These are phyloP conservation scores for Drosophila pandora DNA, from an alignment of 1,140 invertebrate genomes.

Conservation along the genomic window DNA sequence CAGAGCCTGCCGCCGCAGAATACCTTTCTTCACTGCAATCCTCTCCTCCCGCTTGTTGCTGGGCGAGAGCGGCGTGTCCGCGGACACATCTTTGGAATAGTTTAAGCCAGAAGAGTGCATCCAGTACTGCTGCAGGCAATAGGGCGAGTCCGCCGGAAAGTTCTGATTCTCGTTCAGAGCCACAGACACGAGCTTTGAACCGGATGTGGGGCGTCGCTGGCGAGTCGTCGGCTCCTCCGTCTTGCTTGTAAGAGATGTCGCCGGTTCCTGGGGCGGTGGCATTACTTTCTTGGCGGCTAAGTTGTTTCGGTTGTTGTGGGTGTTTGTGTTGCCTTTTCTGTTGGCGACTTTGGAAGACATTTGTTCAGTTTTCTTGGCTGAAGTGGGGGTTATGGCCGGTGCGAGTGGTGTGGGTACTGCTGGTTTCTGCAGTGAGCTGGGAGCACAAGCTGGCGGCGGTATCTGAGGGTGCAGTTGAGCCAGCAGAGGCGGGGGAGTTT, in stretches of 20 bases:
- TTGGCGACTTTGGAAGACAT: conserved; percentile 75
- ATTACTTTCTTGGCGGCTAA: conserved; percentile 14
- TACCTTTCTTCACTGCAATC: conserved; percentile 64
- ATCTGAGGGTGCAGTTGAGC: conserved; percentile 24
- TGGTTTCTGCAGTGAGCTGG: neutral
- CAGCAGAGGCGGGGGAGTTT: conserved; percentile 27
- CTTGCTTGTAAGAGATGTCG: neutral
- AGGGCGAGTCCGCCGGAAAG: conserved; percentile 52
- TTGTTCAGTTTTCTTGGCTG: conserved; percentile 62
- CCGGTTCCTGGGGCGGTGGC: conserved; percentile 8
- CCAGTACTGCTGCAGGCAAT: conserved; percentile 75
- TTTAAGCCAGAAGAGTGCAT: conserved; percentile 15
- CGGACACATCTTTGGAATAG: conserved; percentile 18
- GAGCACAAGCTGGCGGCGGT: conserved; percentile 8
- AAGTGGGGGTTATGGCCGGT: conserved; percentile 3
- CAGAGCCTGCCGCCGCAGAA: conserved; percentile 70
- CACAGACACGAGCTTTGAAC: conserved; percentile 22
- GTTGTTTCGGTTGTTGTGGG: conserved; percentile 11
- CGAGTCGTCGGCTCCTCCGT: conserved; percentile 15
- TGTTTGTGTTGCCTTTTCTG: conserved; percentile 39
- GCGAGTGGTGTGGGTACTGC: neutral
- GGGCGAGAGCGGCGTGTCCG: conserved; percentile 20
- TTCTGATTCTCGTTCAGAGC: conserved; percentile 50
- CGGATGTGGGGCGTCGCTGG: conserved; percentile 44
- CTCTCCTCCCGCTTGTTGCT: conserved; percentile 69